Base-by-base conservation (phyloP, 2,113 vertebrate genomes). In the Camelus dromedarius region DNA sequence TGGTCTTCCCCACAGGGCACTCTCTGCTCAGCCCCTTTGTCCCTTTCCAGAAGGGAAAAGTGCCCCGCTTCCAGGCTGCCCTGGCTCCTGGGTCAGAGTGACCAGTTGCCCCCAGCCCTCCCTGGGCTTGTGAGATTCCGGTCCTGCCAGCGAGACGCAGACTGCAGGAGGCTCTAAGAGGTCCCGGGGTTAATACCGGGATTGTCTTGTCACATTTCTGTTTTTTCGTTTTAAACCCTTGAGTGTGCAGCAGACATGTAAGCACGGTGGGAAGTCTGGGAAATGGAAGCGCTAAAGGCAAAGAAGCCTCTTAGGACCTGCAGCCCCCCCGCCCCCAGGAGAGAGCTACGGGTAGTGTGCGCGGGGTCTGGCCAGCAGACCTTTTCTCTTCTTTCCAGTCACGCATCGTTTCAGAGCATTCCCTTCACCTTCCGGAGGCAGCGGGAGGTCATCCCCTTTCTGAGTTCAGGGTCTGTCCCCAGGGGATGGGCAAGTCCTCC, bases 341-440 rank as follows among this genome's bases (percentile, higher is more conserved):
- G 13, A 20, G 2, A 46, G 72, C 42, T 9, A 26, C 56, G 30
- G 0, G 28, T 5, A 42, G 8, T 9, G 18, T 13, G 0, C 9
- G 3, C 4, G 77, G 16, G 30, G 15, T 14, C 42, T 62, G 32
- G 38, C 38, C 24, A 1, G 15, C 1, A 4, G 20, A 4, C 12
- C 8, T 50, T 22, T 30, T 5, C 26, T 26, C 14, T 20, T 22
- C 54, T n/a, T n/a, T 42, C 52, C 64, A 19, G 28, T 24, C 19
- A 16, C 18, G 20, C 3, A 8, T 22, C 38, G 2, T 66, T 89
- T 67, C 54, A 48, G 42, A 81, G 79, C 3, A 6, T 50, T 48
- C 52, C 32, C n/a, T 90, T 73, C n/a, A 22, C 32, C 58, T 69
- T 81, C 58, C 26, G 7, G 2, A 56, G 46, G 52, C 66, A 48